Evolutionary conservation across 2,888 invertebrate species (phyloP).

Genomic region (Digitonthophagus gazella): DNA sequence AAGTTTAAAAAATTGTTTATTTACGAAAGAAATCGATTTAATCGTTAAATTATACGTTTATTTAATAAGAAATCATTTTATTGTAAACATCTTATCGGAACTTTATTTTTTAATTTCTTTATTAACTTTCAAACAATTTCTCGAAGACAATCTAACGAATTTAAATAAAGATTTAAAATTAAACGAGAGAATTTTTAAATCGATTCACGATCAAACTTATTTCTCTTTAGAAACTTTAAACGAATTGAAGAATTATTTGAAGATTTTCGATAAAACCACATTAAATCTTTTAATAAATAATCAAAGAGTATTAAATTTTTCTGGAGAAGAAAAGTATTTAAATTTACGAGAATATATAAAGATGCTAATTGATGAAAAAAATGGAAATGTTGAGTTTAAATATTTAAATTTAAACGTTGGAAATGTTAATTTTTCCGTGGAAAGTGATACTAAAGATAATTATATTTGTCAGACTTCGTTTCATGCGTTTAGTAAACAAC

Average conservation of each 20-base stretch:
- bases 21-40: conserved; percentile 56
- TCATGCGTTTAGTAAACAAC: conserved; percentile 72
- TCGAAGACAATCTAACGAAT: conserved; percentile 33
- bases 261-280: conserved; percentile 63
- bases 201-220: conserved; percentile 70
- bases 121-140: conserved; percentile 57
- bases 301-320: conserved; percentile 53
- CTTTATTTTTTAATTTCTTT: conserved; percentile 69
- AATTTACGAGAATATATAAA: neutral
- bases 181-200: conserved; percentile 28
- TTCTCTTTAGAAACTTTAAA: conserved; percentile 69
- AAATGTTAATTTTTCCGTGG: conserved; percentile 79
- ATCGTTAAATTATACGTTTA: conserved; percentile 59
- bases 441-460: conserved; percentile 80
- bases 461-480: conserved; percentile 74
- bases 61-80: conserved; percentile 60
- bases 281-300: conserved; percentile 68
- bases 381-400: conserved; percentile 43
- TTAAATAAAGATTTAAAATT: conserved; percentile 11
- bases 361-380: conserved; percentile 1
- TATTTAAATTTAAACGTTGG: conserved; percentile 46
- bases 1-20: conserved; percentile 52
- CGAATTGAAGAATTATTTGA: conserved; percentile 57
- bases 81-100: conserved; percentile 66
- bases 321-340: neutral